Percentiles rank a stretch among this genome's conserved stretches.
Evolutionary conservation across 1,140 invertebrate genomes (phyloP).

Genomic region (Cryptotermes secundus): DNA sequence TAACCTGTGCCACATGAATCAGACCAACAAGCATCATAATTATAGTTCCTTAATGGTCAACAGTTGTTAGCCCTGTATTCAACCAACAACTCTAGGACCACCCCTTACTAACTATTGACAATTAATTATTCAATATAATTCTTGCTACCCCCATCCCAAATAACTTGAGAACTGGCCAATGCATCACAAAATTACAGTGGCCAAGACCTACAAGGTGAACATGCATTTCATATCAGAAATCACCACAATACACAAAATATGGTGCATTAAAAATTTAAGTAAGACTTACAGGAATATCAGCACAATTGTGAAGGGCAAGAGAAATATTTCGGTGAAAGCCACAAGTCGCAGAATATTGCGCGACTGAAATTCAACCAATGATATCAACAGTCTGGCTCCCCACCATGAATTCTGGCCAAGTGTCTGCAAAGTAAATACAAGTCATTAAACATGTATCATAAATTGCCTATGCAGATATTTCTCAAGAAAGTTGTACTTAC

Average conservation of each 20-base stretch:
- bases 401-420: conserved; percentile 86
- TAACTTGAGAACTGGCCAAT: neutral
- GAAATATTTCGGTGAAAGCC: conserved; percentile 86
- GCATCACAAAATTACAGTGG: conserved; percentile 25
- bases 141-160: neutral
- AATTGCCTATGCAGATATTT: neutral
- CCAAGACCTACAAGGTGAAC: conserved; percentile 25
- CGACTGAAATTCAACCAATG: conserved; percentile 83
- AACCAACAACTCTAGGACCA: too few relatives aligned
- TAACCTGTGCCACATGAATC: too few relatives aligned
- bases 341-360: conserved; percentile 82
- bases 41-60: too few relatives aligned
- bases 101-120: too few relatives aligned
- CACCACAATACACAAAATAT: neutral
- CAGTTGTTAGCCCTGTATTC: too few relatives aligned
- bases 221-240: neutral
- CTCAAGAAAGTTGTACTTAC: conserved; percentile 63
- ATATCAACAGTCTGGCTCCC: conserved; percentile 81
- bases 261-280: conserved; percentile 29
- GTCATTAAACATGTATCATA: neutral
- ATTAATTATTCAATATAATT: neutral
- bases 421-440: conserved; percentile 57
- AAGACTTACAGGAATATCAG: conserved; percentile 82
- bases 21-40: too few relatives aligned
- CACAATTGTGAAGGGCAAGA: conserved; percentile 83